phyloP scores from a whole-genome alignment of 2,797 vertebrate genomes.

The Melanogrammus aeglefinus region DNA sequence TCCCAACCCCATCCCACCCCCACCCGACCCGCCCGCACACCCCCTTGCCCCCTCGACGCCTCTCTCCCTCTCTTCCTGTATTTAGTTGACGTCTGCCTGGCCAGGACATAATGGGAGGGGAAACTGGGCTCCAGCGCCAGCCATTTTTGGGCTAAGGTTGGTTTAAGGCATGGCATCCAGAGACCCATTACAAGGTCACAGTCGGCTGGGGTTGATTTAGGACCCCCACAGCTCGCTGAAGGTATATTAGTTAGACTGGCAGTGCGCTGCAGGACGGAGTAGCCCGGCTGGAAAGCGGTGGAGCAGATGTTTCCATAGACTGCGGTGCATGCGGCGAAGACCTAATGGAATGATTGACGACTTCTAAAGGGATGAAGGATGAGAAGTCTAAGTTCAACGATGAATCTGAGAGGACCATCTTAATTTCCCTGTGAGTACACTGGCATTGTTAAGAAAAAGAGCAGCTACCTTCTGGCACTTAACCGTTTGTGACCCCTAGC shows the following conservation, averaged over 20 bases:
- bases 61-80: constrained; percentile 48
- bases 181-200: constrained; percentile 57
- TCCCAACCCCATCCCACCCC: not conserved
- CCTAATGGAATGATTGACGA: constrained; percentile 53
- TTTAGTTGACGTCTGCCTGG: constrained; percentile 65
- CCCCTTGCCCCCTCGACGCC: constrained; percentile 33
- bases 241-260: constrained; percentile 40
- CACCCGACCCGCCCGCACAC: constrained; percentile 14
- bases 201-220: constrained; percentile 59
- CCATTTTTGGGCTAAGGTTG: constrained; percentile 51
- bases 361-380: constrained; percentile 38
- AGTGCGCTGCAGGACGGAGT: constrained; percentile 29
- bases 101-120: constrained; percentile 26
- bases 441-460: not conserved
- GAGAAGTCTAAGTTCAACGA: not conserved
- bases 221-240: constrained; percentile 53
- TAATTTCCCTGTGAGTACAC: not conserved
- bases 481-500: not conserved
- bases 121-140: constrained; percentile 31
- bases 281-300: constrained; percentile 47
- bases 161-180: constrained; percentile 56
- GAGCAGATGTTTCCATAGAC: constrained; percentile 69
- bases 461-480: not conserved
- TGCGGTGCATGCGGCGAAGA: constrained; percentile 34
- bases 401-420: not conserved